Percentiles rank a stretch among this genome's conserved stretches.
Conservation (phyloP, 2,888 invertebrate species). For the Hemicrepidius hirtus region DNA sequence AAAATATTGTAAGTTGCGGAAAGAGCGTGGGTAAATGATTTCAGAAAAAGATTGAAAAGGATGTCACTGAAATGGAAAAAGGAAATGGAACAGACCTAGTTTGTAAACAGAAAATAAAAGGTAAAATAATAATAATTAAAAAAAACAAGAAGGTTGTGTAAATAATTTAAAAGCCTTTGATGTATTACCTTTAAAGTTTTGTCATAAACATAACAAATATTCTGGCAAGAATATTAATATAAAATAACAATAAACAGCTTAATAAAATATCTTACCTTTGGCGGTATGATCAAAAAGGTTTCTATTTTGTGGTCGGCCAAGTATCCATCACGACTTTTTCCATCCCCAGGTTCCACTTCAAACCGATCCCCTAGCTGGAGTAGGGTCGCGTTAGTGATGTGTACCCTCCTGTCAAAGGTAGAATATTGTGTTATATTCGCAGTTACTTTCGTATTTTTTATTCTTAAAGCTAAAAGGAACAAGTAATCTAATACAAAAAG, state of each 20-base stretch:
- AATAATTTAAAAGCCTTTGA: too few relatives aligned
- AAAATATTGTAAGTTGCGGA: too few relatives aligned
- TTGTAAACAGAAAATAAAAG: too few relatives aligned
- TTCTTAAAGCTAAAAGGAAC: background rate
- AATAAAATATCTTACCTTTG: constrained; percentile 75
- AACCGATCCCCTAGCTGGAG: constrained; percentile 87
- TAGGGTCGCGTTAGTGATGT: constrained; percentile 90
- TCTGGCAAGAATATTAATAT: too few relatives aligned
- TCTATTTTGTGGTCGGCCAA: constrained; percentile 92
- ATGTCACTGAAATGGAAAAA: too few relatives aligned
- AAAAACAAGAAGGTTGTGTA: too few relatives aligned
- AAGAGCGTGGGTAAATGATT: too few relatives aligned
- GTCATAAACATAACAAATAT: too few relatives aligned
- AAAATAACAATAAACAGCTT: background rate
- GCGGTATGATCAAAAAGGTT: constrained; percentile 90
- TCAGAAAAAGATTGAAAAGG: too few relatives aligned
- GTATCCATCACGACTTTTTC: constrained; percentile 86
- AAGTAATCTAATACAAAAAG: background rate
- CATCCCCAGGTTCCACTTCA: constrained; percentile 90
- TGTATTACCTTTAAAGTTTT: too few relatives aligned
- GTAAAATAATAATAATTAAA: too few relatives aligned
- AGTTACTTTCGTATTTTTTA: background rate
- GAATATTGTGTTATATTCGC: constrained; percentile 24
- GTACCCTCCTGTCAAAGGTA: constrained; percentile 82
- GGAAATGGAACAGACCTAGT: too few relatives aligned